Base-by-base conservation (phyloP, 2,113 vertebrate species). In the Triplophysa dalaica region DNA sequence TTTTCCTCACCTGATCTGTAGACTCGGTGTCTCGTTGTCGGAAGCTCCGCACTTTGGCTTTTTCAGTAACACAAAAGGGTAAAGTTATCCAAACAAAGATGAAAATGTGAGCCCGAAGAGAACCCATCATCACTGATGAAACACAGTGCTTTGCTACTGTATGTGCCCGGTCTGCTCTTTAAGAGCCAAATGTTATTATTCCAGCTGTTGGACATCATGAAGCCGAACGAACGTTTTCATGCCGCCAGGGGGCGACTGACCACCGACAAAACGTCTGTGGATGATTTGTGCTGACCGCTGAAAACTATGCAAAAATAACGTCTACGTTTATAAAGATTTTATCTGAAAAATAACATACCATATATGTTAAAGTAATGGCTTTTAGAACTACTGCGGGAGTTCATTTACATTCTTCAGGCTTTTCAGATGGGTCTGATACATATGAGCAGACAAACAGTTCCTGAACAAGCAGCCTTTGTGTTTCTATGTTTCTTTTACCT, bases 11-110 rank as follows among this genome's bases (percentile, higher is more conserved):
- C 70, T 80, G 66, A 4, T 80, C 70, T 2, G 62, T 14, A 13
- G 64, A 65, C 26, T 73, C 69, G 14, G 61, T n/a, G 26, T 80
- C 78, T 33, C 48, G 72, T 43, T 74, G 78, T 19, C 78, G 69
- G 41, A 10, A 5, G 10, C 0, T 67, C 50, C 62, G 56, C 48
- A 45, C 78, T 41, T 48, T 74, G 3, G 16, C 62, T 21, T 80
- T 80, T n/a, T 80, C 45, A 2, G 19, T 56, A 11, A 74, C 1
- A 67, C 78, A 80, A 21, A 74, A 48, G 16, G 78, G 38, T 16
- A 74, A 54, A 70, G 54, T 62, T 29, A 79, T 62, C 66, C 77
- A 80, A 66, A 66, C 19, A 41, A 48, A 74, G 17, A 80, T 24
- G 16, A 80, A 3, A 19, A 75, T 14, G 4, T 7, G 58, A 19